Evolutionary conservation across 2,797 vertebrate genomes (phyloP), one percentile per base, ranked within the genome.

Genomic region (Luscinia megarhynchos): DNA sequence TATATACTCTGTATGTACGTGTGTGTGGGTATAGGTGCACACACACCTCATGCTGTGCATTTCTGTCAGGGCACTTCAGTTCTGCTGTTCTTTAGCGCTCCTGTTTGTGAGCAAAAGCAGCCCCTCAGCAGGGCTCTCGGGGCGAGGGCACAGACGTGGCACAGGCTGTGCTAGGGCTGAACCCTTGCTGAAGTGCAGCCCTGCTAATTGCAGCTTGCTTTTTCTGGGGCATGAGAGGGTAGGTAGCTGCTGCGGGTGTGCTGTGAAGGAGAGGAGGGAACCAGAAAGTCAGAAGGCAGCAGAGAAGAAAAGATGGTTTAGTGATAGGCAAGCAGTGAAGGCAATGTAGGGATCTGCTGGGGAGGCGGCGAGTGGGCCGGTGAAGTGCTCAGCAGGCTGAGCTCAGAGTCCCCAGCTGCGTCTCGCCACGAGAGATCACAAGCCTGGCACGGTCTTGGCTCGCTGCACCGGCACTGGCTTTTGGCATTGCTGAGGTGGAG

Each of bases 51-150:
- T 48, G 96, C 95, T 98, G 97, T 98, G 98, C 97, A 94, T 97
- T 97, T 97, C 97, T 97, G 97, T 82, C 96, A 90, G 97, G 97
- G 97, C 95, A 53, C 97, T 97, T 95, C 67, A 36, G 70, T 93
- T 96, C 93, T 96, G 84, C 96, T 96, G 62, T 70, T 97, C 74
- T 84, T 80, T 54, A 72, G 57, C 54, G 5, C 96, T 93, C 83
- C 92, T 41, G 48, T 34, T 70, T 1, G 2, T 21, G 66, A 89
- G 87, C 93, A 43, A 55, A 79, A 86, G 53, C 90, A 50, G 4
- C 53, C 48, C 80, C 41, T 83, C 82, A 58, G 94, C 90, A 67
- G 90, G 95, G 83, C 94, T 97, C 84, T 59, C 19, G 9, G 91
- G 92, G 83, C 34, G 67, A 95, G 96, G 92, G 45, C 82, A 12